Percentiles rank a stretch among this genome's conserved stretches.
Conservation (phyloP, 1,140 invertebrate genomes). For the Papilio machaon region DNA sequence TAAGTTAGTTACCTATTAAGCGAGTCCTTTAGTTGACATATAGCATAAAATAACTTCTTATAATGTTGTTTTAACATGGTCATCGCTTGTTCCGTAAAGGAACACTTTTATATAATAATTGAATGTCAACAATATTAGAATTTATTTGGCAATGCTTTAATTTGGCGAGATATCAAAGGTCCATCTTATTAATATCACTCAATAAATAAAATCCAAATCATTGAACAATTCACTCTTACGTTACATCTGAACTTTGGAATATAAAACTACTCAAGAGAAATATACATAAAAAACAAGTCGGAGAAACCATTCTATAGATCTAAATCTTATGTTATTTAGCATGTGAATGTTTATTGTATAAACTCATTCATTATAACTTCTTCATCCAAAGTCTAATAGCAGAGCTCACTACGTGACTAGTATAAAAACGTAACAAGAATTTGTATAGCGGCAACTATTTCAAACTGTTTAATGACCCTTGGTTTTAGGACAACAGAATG, state of each 20-base stretch:
- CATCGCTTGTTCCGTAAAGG: neutral
- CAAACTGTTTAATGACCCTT: slow-evolving; percentile 31
- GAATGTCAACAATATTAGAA: neutral
- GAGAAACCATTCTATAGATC: neutral
- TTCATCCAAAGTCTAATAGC: neutral
- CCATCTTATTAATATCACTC: neutral
- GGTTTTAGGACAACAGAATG: slow-evolving; percentile 21
- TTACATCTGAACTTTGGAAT: no score
- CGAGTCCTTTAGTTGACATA: no score
- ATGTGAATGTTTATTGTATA: neutral
- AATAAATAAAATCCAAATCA: no score
- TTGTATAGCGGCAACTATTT: slow-evolving; percentile 27
- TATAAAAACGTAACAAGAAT: neutral
- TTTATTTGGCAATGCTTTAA: slow-evolving; percentile 10
- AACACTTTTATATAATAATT: neutral
- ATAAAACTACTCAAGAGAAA: no score
- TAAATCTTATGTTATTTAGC: neutral
- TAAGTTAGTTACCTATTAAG: no score
- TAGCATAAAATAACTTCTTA: no score
- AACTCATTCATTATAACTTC: neutral
- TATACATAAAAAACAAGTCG: no score
- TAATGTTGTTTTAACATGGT: neutral
- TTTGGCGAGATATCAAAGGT: neutral
- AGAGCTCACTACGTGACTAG: neutral
- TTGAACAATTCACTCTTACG: no score